Percentiles rank a stretch among this genome's conserved stretches.
These are phyloP conservation scores for Otolemur garnettii DNA, from an alignment of 2,113 vertebrate genomes.

Conservation along the genomic window DNA sequence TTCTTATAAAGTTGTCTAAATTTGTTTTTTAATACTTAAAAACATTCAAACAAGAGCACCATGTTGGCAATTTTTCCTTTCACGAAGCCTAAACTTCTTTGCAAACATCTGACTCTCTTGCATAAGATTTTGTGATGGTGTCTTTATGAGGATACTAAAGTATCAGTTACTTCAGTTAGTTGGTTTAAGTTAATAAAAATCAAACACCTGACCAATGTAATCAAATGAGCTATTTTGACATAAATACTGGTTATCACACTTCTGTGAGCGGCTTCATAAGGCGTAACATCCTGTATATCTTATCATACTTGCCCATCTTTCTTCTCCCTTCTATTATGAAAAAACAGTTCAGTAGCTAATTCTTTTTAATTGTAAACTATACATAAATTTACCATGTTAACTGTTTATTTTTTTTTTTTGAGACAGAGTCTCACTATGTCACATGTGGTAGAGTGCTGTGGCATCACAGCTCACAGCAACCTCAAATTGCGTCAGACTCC, in stretches of 20 bases:
- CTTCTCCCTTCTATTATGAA: neutral
- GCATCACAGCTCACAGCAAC: too few relatives aligned
- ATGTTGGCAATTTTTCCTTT: slow-evolving; percentile 8
- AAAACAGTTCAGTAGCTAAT: neutral
- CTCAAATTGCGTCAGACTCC: neutral
- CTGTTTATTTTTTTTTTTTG: neutral
- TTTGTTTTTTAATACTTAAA: slow-evolving; percentile 29
- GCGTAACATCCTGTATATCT: neutral
- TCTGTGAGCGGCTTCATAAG: neutral
- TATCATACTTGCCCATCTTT: neutral
- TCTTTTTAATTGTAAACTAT: slow-evolving; percentile 1
- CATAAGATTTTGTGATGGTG: neutral
- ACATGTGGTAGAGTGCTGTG: too few relatives aligned
- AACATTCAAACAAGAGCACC: neutral
- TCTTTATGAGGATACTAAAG: neutral
- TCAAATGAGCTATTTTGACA: neutral
- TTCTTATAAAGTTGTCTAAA: neutral
- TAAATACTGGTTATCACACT: neutral
- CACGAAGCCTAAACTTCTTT: slow-evolving; percentile 1
- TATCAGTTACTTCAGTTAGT: slow-evolving; percentile 22
- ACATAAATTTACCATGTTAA: neutral
- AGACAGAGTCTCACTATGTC: too few relatives aligned
- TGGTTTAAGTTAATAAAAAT: slow-evolving; percentile 38
- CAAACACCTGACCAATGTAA: neutral
- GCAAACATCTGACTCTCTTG: slow-evolving; percentile 17